Base-by-base conservation (phyloP, 1,140 invertebrate genomes). In the Batillaria attramentaria region DNA sequence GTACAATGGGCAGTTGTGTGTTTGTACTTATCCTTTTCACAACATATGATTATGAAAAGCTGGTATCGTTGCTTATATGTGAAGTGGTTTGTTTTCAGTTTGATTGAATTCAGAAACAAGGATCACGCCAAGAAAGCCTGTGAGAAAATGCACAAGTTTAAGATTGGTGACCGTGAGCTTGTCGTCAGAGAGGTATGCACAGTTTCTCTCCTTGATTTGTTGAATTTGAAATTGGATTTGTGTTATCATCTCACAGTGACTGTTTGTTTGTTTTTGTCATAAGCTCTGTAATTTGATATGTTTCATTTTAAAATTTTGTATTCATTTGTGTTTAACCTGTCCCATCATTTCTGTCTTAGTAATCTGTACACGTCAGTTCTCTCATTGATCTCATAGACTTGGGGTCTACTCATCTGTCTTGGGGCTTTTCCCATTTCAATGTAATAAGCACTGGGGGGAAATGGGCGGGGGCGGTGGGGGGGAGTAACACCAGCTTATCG, bases 71-170 rank as follows among this genome's bases (percentile, higher is more conserved):
- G 10, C 10, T 8, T 6, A 70, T 18, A 37, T 39, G 5, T 70
- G 35, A 70, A 70, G 42, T 79, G 18, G 24, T 60, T 65, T 24
- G 35, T 54, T 83, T 80, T 33, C 80, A 91, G 91, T 31, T 96
- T 99, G 81, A 96, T 99, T 42, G 97, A 99, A 88, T 99, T 99
- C 88, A 95, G 96, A 84, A 96, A 95, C 87, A 91, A 95, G 6
- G 95, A 96, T 13, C 95, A 95, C 37, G 97, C 97, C 35, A 95
- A 96, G 87, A 96, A 97, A 90, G 98, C 98, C 68, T 94, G 99
- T 81, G 97, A 98, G 84, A 95, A 96, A 80, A 97, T 99, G 95
- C 97, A 99, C 91, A 93, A 97, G 85, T 97, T 94, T 92, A 97
- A 99, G 87, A 93, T 98, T 24, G 96, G 96, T 90, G 97, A 97